Evolutionary conservation across 1,140 invertebrate genomes (phyloP).

Genomic region (Saccostrea cuccullata): DNA sequence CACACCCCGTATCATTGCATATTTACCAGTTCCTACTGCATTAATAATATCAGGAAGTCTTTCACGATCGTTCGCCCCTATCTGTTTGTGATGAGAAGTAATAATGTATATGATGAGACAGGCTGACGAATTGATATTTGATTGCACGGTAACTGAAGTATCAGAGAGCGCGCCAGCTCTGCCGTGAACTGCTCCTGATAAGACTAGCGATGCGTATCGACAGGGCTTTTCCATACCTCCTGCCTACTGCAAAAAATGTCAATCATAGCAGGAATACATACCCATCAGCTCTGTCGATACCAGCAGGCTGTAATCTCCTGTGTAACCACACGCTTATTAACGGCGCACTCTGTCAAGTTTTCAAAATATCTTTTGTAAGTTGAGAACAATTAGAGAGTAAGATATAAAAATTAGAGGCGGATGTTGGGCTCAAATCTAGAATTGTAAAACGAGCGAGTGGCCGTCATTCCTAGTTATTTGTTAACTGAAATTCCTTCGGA

Average conservation of each 20-base stretch:
- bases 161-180: neutral
- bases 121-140: conserved; percentile 26
- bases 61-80: neutral
- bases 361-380: neutral
- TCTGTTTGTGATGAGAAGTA: conserved; percentile 10
- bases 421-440: neutral
- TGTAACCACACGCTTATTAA: neutral
- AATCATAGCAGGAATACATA: neutral
- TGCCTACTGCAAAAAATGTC: conserved; percentile 14
- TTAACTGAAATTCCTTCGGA: neutral
- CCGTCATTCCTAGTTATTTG: neutral
- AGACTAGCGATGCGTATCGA: neutral
- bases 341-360: neutral
- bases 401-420: conserved; percentile 6
- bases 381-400: neutral
- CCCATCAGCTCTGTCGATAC: neutral
- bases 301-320: neutral
- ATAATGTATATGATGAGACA: conserved; percentile 11
- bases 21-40: neutral
- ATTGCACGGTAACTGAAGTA: neutral
- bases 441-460: neutral
- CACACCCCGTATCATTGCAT: neutral
- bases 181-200: neutral
- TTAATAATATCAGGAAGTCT: neutral
- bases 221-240: neutral